Evolutionary conservation across 2,888 invertebrate genomes (phyloP), one percentile per base, ranked within the genome.

Genomic region (Bimastos eiseni): DNA sequence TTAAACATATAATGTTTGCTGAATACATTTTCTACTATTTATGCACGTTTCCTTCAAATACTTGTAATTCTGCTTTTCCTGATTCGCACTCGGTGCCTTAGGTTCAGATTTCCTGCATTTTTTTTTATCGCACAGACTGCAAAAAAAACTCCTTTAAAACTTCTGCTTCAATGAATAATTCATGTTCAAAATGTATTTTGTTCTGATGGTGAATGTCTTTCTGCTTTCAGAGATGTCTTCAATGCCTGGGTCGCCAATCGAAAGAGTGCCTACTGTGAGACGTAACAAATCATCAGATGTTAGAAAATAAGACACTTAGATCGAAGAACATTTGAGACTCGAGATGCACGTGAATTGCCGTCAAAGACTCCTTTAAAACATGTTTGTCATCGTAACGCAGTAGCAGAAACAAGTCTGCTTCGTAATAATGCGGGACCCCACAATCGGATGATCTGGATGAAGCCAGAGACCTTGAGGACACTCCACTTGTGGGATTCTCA

Each of bases 171-270:
- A 21, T 49, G 21, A 49, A 24, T 49, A 49, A 24, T 1, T n/a
- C 49, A 1, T 24, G 49, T 49, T 49, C 19, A 49, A 24, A 49
- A 49, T 49, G 21, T 49, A 49, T 49, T 70, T 70, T 17, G n/a
- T 70, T 70, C n/a, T 49, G 49, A 70, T 70, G 70, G 30, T n/a
- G 17, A 30, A 33, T 90, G 44, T 89, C 6, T 44, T 89, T 21
- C 21, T 86, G 21, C 6, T 94, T 94, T 34, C 96, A 97, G 97
- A 96, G 98, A 98, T 95, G 98, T 98, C 92, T 98, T 97, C 96
- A 97, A 97, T 94, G 97, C 97, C 92, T 98, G 97, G 97, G 97
- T 98, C 94, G 97, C 97, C 92, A 97, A 97, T 94, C 97, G 97
- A 96, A 97, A 97, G 96, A 93, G 92, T 96, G 97, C 86, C 19